These are phyloP conservation scores for Antennarius striatus DNA, from an alignment of 2,113 vertebrate species.

Conservation along the genomic window DNA sequence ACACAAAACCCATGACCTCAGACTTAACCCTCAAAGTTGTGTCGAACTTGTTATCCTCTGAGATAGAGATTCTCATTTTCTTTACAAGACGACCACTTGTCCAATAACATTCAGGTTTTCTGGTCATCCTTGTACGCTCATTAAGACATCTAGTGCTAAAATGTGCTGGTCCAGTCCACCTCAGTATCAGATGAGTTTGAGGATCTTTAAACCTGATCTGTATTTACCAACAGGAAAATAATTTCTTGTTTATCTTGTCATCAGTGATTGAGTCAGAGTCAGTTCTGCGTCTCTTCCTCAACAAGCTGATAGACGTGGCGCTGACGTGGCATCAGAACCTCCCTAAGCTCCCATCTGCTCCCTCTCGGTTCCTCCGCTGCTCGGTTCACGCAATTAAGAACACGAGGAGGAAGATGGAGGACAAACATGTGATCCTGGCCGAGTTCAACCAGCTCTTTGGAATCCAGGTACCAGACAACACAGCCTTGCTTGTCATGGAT, in stretches of 20 bases:
- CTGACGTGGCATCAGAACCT: conserved; percentile 76
- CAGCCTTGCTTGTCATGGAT: no score
- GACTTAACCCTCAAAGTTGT: no score
- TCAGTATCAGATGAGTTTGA: no score
- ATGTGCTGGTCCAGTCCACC: no score
- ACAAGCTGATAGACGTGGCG: conserved; percentile 81
- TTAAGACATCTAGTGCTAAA: no score
- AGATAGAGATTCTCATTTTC: no score
- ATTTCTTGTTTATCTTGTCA: not conserved
- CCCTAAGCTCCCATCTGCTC: conserved; percentile 14
- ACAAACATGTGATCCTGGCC: conserved; percentile 84
- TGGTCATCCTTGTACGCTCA: no score
- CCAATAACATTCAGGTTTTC: no score
- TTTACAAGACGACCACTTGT: no score
- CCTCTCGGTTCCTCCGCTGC: conserved; percentile 58
- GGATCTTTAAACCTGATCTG: no score
- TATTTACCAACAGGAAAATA: not conserved
- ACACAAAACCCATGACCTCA: no score
- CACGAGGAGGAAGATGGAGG: conserved; percentile 93
- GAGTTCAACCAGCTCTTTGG: conserved; percentile 91
- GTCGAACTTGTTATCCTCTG: no score
- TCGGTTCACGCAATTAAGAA: conserved; percentile 91
- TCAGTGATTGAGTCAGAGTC: conserved; percentile 82
- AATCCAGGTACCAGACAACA: conserved; percentile 72
- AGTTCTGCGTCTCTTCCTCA: conserved; percentile 83